Evolutionary conservation across 1,140 invertebrate genomes (phyloP), one percentile per base, ranked within the genome.

Genomic region (Papilio glaucus): DNA sequence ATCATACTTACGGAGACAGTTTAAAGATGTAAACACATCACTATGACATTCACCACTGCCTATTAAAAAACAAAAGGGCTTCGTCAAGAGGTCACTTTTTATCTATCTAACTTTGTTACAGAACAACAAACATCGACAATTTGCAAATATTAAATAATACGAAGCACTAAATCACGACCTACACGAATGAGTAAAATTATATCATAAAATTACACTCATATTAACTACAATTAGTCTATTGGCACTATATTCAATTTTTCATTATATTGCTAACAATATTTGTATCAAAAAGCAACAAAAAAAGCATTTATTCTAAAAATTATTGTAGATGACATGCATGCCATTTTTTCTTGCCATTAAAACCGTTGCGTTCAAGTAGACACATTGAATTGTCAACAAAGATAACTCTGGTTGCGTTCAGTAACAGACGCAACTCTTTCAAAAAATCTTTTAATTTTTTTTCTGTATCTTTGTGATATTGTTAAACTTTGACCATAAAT

Each of bases 11-110:
- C 90, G 81, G 86, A 71, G 85, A 85, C 84, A 85, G 79, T 90
- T 85, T 87, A 93, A 78, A 90, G 83, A 87, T 91, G 90, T 93
- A 93, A 93, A 93, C 90, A 91, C 89, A 93, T 91, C 84, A 85
- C 88, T 90, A 72, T 75, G 73, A 77, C 77, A 75, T 65, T 41
- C 76, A 77, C 77, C 73, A 71, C 82, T 72, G 62, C 62, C 60
- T 78, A 73, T 77, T 77, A 71, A 65, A 41, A 45, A 57, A 70
- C 74, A 75, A 68, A 57, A 41, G n/a, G n/a, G 49, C 53, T 65
- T 53, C 63, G 21, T 71, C 53, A 73, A 45, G 24, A 73, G 60
- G 73, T 78, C 75, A 71, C 75, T 73, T 71, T 77, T 76, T 72
- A 77, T 62, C 73, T 68, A 72, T 75, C 76, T 77, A 68, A 77